These are phyloP conservation scores for Tricholaema leucomelas DNA, from an alignment of 2,113 vertebrate genomes.

Conservation along the genomic window DNA sequence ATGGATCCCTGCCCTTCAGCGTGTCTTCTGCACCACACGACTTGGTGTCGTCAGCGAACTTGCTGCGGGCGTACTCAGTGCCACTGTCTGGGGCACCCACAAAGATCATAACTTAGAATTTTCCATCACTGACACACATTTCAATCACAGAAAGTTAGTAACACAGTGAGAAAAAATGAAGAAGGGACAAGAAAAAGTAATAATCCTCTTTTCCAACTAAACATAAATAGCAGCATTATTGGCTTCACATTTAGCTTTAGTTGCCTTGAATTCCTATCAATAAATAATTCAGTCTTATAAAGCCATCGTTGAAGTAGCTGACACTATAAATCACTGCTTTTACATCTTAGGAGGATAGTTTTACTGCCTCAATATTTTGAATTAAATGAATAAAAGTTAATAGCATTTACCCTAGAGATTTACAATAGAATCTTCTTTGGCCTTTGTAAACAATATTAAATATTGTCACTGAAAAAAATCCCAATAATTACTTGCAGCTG, in stretches of 20 bases:
- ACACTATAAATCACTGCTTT: slow-evolving; percentile 74
- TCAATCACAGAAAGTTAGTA: not conserved
- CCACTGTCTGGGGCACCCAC: no score
- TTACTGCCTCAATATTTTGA: slow-evolving; percentile 66
- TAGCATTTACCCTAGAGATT: slow-evolving; percentile 51
- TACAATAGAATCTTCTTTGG: slow-evolving; percentile 50
- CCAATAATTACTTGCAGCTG: slow-evolving; percentile 27
- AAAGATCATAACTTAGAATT: not conserved
- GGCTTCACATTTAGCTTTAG: slow-evolving; percentile 51
- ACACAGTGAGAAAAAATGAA: not conserved
- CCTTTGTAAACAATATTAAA: slow-evolving; percentile 68
- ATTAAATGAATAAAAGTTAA: slow-evolving; percentile 74
- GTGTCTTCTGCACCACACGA: no score
- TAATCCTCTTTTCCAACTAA: slow-evolving; percentile 22
- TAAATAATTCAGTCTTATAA: slow-evolving; percentile 78
- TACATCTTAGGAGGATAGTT: slow-evolving; percentile 65
- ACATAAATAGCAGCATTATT: slow-evolving; percentile 61
- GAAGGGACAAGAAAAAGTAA: not conserved
- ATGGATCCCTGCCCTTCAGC: no score
- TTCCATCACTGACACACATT: not conserved
- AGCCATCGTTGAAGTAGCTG: slow-evolving; percentile 71
- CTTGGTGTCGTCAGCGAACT: no score
- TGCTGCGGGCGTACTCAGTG: no score
- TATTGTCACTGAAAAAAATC: slow-evolving; percentile 60
- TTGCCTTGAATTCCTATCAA: slow-evolving; percentile 59